Evolutionary conservation across 2,113 vertebrate genomes (phyloP).

Genomic region (Isurus oxyrinchus): DNA sequence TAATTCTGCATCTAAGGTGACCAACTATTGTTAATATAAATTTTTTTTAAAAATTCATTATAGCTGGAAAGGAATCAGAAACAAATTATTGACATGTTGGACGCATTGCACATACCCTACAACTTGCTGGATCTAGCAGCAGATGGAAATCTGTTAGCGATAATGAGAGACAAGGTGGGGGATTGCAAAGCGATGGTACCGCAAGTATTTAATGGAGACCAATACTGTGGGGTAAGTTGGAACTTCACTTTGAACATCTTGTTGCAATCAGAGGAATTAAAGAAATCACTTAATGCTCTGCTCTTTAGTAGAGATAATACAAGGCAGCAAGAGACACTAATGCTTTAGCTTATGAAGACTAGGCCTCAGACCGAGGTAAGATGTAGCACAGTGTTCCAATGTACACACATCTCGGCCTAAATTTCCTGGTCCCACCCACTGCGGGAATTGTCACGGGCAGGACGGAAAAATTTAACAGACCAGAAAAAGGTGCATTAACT

Average conservation of each 20-base stretch:
- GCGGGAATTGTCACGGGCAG: too few relatives aligned
- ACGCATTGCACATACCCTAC: neutral
- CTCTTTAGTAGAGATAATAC: neutral
- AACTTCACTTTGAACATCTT: neutral
- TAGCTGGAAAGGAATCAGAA: neutral
- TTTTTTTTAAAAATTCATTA: neutral
- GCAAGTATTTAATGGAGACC: slow-evolving; percentile 20
- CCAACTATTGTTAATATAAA: neutral
- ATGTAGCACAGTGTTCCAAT: too few relatives aligned
- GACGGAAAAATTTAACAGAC: too few relatives aligned
- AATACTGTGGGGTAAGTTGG: slow-evolving; percentile 23
- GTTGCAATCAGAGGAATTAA: neutral
- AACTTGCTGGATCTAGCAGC: neutral
- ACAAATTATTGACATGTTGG: neutral
- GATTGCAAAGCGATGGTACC: neutral
- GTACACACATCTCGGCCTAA: too few relatives aligned
- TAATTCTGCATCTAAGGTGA: neutral
- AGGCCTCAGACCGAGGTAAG: too few relatives aligned
- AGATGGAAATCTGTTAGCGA: neutral
- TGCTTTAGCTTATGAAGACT: too few relatives aligned
- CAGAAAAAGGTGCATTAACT: too few relatives aligned
- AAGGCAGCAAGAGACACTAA: neutral
- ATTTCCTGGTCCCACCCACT: too few relatives aligned
- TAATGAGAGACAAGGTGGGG: neutral
- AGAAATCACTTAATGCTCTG: neutral